Percentiles rank a stretch among this genome's conserved stretches.
Evolutionary conservation across 2,113 vertebrate species (phyloP).

Genomic region (Tetrax tetrax): DNA sequence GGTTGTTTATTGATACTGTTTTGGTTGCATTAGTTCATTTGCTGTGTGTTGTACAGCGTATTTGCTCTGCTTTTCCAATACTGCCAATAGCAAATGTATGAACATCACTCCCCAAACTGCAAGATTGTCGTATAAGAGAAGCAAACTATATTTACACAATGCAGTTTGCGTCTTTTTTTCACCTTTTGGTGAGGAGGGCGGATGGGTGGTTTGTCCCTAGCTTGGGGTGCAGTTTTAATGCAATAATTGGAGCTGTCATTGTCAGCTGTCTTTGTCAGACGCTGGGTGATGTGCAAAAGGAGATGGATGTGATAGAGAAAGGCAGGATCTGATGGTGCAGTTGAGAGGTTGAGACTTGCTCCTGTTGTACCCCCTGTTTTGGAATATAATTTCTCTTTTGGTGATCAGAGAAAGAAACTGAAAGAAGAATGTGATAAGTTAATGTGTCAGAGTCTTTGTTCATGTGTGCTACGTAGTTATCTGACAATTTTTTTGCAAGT

Average conservation of each 20-base stretch:
- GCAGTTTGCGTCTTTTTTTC: background rate
- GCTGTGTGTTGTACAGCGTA: background rate
- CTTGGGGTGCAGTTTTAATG: background rate
- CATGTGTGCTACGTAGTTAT: background rate
- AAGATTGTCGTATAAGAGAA: background rate
- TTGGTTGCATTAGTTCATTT: background rate
- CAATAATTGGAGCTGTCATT: background rate
- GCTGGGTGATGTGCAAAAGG: background rate
- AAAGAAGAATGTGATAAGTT: background rate
- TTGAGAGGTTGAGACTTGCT: background rate
- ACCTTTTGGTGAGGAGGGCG: background rate
- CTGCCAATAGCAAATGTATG: background rate
- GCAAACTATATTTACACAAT: background rate
- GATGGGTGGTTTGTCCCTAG: background rate
- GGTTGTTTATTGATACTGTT: background rate
- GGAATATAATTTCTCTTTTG: background rate
- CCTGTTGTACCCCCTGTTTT: background rate
- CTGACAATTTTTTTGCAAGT: background rate
- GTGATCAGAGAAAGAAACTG: background rate
- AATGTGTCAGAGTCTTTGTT: background rate
- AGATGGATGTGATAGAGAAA: background rate
- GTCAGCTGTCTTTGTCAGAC: accelerated
- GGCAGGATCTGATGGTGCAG: background rate
- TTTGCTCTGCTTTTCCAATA: background rate
- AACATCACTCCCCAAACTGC: background rate